Evolutionary conservation across 2,888 invertebrate genomes (phyloP).

Genomic region (Gnatocerus cornutus): DNA sequence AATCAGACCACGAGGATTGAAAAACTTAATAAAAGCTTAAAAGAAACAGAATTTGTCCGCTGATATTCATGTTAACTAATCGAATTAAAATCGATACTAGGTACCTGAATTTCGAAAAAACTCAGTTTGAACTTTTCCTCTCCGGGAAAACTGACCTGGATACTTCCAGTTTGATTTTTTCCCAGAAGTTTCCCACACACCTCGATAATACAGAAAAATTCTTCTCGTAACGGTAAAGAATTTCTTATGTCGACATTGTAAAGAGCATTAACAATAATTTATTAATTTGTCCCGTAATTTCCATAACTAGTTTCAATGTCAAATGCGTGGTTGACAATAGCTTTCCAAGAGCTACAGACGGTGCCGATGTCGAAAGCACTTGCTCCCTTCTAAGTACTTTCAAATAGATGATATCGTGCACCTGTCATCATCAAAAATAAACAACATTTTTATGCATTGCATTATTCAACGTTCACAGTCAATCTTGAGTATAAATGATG

Average conservation of each 20-base stretch:
- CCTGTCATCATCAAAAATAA: slow-evolving; percentile 19
- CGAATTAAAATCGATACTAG: no score
- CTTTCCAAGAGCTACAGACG: slow-evolving; percentile 9
- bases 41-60: no score
- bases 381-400: background rate
- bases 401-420: slow-evolving; percentile 15
- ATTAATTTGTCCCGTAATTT: slow-evolving; percentile 16
- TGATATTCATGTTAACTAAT: no score
- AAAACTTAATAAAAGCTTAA: no score
- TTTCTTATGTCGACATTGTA: background rate
- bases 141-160: no score
- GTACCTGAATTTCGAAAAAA: no score
- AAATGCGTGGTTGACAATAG: slow-evolving; percentile 9
- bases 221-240: background rate
- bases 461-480: background rate
- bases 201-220: background rate
- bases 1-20: no score
- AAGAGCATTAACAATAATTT: slow-evolving; percentile 14
- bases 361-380: slow-evolving; percentile 22
- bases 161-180: no score
- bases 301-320: slow-evolving; percentile 29
- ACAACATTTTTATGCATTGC: slow-evolving; percentile 2
- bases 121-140: no score
- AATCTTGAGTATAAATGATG: slow-evolving; percentile 15
- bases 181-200: no score